Conservation (phyloP, 2,888 invertebrate genomes). For the Chloroclystis v-ata region DNA sequence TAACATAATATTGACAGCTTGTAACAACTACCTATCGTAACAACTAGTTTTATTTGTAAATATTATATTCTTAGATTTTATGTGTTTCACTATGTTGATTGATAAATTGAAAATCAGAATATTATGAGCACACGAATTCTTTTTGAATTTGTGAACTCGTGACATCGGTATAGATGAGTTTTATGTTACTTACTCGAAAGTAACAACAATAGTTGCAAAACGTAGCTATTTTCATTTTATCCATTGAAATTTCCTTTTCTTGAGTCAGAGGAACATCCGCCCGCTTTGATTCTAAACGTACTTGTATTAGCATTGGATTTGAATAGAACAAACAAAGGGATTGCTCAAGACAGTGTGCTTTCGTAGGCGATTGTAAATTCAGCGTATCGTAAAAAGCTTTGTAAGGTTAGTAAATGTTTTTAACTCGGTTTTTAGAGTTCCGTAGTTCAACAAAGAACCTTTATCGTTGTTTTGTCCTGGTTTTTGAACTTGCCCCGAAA, state of each 20-base stretch:
- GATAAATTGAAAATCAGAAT: conserved; percentile 17
- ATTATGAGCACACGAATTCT: conserved; percentile 15
- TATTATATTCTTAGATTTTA: conserved; percentile 34
- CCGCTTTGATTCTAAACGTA: conserved; percentile 68
- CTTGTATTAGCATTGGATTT: conserved; percentile 77
- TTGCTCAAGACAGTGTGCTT: conserved; percentile 73
- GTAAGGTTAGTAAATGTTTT: conserved; percentile 20
- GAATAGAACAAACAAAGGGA: conserved; percentile 78
- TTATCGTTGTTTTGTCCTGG: too few relatives aligned
- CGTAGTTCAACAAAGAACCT: too few relatives aligned
- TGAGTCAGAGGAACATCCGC: conserved; percentile 65
- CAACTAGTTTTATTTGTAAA: too few relatives aligned
- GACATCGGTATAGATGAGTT: conserved; percentile 22
- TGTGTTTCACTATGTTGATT: too few relatives aligned
- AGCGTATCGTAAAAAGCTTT: conserved; percentile 68
- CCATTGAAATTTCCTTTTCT: conserved; percentile 61
- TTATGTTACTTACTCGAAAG: conserved; percentile 25
- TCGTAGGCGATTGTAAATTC: conserved; percentile 76
- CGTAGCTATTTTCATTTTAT: conserved; percentile 52
- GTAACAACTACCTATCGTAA: too few relatives aligned
- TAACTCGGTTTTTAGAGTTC: background rate
- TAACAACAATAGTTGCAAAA: conserved; percentile 37
- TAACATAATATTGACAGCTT: too few relatives aligned
- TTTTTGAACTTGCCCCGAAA: too few relatives aligned
- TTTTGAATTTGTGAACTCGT: conserved; percentile 17